Conservation (phyloP, 1,140 invertebrate genomes). For the Conus betulinus region DNA sequence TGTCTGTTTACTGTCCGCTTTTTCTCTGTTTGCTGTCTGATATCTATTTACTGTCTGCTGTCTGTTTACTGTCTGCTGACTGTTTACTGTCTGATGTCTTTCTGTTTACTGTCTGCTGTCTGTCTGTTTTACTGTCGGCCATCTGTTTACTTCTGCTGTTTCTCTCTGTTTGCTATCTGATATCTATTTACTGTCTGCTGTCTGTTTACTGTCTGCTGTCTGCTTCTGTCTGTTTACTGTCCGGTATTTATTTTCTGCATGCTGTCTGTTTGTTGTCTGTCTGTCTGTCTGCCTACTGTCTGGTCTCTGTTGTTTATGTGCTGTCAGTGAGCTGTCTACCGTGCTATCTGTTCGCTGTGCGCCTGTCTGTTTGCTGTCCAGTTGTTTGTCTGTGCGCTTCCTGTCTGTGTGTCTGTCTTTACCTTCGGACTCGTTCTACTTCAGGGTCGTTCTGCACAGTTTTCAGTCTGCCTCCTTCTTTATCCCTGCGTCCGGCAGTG, state of each 20-base stretch:
- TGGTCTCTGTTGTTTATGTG: neutral
- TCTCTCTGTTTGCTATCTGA: neutral
- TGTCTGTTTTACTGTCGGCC: no score
- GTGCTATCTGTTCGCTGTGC: no score
- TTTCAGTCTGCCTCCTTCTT: conserved; percentile 76
- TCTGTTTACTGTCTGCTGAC: no score
- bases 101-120: no score
- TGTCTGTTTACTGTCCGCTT: no score
- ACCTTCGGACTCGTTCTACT: conserved; percentile 68
- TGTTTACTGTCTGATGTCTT: no score
- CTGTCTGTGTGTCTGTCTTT: neutral
- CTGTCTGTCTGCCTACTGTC: neutral
- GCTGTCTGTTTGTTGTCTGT: neutral
- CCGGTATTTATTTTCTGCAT: neutral
- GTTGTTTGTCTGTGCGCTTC: neutral
- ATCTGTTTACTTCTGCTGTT: no score
- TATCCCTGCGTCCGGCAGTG: conserved; percentile 57
- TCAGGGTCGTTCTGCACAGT: conserved; percentile 46
- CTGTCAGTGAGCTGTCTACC: no score
- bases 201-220: neutral
- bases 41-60: no score
- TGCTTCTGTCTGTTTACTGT: neutral
- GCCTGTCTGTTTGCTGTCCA: neutral
- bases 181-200: neutral
- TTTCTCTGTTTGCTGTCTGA: no score